Evolutionary conservation across 2,113 vertebrate genomes (phyloP), one percentile per base, ranked within the genome.

Genomic region (Oophaga pumilio): DNA sequence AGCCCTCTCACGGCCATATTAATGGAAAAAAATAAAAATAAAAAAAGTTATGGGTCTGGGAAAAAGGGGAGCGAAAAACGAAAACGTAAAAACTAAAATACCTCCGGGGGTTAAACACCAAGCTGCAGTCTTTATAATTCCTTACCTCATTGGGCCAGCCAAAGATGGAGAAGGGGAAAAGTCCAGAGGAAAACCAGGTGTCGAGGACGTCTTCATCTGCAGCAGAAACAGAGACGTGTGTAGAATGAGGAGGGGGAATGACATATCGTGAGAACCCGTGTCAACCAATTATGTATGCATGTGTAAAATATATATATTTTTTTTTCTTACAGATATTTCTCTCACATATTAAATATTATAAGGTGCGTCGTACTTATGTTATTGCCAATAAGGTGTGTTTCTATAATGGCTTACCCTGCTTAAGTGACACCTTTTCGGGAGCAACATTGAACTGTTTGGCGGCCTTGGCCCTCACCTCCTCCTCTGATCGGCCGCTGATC

Each of bases 111-210:
- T n/a, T n/a, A n/a, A 33, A 43, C 17, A 73, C 26, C 3, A 18
- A 43, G 15, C 33, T 17, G 15, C 14, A 15, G 9, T 73, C 69
- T 73, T 43, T 26, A 56, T 0, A 3, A 33, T 8, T 97, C 96
- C 92, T 95, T 88, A 97, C 97, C 93, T 95, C 93, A 83, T 93
- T 90, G 77, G 97, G 97, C 97, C 97, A 98, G 86, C 97, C 97
- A 9, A 98, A 92, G 93, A 97, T 97, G 57, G 97, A 96, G 7
- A 98, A 97, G 1, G 97, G 97, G 84, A 97, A 98, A 18, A 98
- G 92, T 1, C 92, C 97, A 0, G 97, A 98, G 43, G 97, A 98
- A 91, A 98, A 98, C 97, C 97, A 98, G 0, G 97, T 98, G 84
- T 98, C 97, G 86, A 97, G 89, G 8, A 97, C 96, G 84, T 97